phyloP scores from a whole-genome alignment of 2,888 invertebrate genomes.

The Colletes collaris region DNA sequence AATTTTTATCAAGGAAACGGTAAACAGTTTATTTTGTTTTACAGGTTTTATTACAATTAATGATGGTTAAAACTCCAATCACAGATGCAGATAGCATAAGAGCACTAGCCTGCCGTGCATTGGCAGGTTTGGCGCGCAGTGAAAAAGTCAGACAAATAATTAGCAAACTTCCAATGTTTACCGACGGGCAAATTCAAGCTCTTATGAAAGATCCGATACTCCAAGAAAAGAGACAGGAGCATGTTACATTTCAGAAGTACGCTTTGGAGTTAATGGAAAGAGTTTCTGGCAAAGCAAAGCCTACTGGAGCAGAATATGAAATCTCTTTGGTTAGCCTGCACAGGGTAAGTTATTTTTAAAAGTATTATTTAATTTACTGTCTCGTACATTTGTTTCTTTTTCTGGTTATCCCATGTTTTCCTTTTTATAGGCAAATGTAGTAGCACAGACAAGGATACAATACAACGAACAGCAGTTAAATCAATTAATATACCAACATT shows the following conservation, averaged over 20 bases:
- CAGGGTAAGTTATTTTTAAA: constrained; percentile 84
- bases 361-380: constrained; percentile 63
- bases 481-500: constrained; percentile 95
- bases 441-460: constrained; percentile 97
- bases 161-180: constrained; percentile 96
- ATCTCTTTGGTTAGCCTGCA: constrained; percentile 95
- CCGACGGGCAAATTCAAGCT: constrained; percentile 95
- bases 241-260: constrained; percentile 97
- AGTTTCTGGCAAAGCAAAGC: constrained; percentile 95
- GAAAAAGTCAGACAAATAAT: constrained; percentile 97
- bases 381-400: constrained; percentile 13
- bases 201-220: constrained; percentile 98
- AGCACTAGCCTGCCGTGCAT: constrained; percentile 95
- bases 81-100: constrained; percentile 98
- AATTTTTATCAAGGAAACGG: too few species aligned
- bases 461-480: constrained; percentile 97
- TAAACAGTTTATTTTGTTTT: neutral
- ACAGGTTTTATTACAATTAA: constrained; percentile 92
- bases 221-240: constrained; percentile 97
- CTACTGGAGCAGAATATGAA: constrained; percentile 90
- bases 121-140: constrained; percentile 96
- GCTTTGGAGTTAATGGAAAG: constrained; percentile 95
- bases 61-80: constrained; percentile 96
- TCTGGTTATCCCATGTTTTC: constrained; percentile 6
- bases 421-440: constrained; percentile 90